Percentiles rank a stretch among this genome's conserved stretches.
Evolutionary conservation across 1,140 invertebrate genomes (phyloP).

Genomic region (Mactra quadrangularis): DNA sequence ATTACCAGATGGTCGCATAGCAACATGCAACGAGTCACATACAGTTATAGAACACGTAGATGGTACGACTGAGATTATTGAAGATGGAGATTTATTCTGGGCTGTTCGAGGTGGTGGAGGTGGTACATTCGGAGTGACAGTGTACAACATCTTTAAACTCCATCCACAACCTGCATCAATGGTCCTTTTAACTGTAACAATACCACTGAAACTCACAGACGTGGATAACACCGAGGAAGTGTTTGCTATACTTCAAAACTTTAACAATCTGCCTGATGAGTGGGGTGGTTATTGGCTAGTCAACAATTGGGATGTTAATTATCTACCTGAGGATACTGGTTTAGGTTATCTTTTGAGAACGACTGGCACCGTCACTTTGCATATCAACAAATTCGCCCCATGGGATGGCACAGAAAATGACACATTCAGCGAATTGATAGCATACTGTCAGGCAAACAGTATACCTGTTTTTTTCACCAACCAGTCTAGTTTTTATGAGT

Average conservation of each 20-base stretch:
- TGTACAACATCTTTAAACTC: constrained; percentile 63
- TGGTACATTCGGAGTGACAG: constrained; percentile 70
- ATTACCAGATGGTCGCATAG: constrained; percentile 59
- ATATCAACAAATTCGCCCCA: constrained; percentile 43
- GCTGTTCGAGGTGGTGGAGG: constrained; percentile 74
- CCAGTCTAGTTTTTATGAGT: constrained; percentile 56
- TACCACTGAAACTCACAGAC: constrained; percentile 10
- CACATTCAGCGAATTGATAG: constrained; percentile 17
- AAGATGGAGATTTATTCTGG: constrained; percentile 69
- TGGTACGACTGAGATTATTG: not conserved
- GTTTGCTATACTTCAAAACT: not conserved
- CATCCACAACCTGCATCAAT: constrained; percentile 43
- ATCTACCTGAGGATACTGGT: no score
- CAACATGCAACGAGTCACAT: constrained; percentile 16
- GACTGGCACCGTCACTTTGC: not conserved
- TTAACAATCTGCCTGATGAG: constrained; percentile 18
- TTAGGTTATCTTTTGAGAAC: no score
- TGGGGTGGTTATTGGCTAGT: constrained; percentile 58
- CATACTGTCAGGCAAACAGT: not conserved
- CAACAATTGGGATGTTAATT: not conserved
- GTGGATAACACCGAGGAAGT: not conserved
- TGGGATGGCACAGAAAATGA: constrained; percentile 8
- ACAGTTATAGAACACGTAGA: constrained; percentile 13
- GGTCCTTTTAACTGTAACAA: not conserved
- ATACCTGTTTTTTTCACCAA: constrained; percentile 3